A percentile compares a stretch with the other conserved stretches of the same genome.
Evolutionary conservation across 2,113 vertebrate species (phyloP).

Genomic region (Hippocampus guttulatus): DNA sequence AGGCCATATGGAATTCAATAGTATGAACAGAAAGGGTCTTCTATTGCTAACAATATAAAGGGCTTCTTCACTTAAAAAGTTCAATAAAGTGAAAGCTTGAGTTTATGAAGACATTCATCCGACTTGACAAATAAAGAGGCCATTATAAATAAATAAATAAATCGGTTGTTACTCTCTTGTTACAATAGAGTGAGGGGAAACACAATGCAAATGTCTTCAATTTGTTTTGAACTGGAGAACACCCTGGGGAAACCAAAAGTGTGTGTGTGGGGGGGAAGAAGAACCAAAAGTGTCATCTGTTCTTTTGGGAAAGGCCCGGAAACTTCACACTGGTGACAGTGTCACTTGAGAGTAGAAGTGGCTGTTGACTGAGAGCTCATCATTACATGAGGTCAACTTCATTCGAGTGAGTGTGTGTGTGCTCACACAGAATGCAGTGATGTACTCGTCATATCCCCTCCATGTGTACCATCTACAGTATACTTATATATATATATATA

Average conservation of each 20-base stretch:
- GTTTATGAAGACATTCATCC: background rate
- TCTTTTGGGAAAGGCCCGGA: slow-evolving; percentile 3
- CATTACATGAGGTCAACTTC: slow-evolving; percentile 29
- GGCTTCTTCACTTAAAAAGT: background rate
- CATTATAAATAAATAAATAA: background rate
- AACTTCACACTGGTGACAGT: slow-evolving; percentile 18
- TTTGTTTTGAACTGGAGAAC: background rate
- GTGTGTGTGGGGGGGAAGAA: background rate
- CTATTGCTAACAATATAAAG: no score
- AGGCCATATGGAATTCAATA: no score
- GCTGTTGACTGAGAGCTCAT: slow-evolving; percentile 49
- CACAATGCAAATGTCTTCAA: background rate
- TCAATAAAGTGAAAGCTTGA: background rate
- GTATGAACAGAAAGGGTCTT: no score
- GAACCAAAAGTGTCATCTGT: slow-evolving; percentile 12
- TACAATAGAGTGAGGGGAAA: background rate
- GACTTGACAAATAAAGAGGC: background rate
- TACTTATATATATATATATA: no score
- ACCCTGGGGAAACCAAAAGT: background rate
- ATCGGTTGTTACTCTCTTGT: background rate
- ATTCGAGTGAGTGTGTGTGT: background rate
- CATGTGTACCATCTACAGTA: background rate
- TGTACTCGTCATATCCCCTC: background rate
- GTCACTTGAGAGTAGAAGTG: slow-evolving; percentile 40
- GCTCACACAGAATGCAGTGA: slow-evolving; percentile 1